Evolutionary conservation across 2,888 invertebrate species (phyloP).

Genomic region (Leptinotarsa haldemani): DNA sequence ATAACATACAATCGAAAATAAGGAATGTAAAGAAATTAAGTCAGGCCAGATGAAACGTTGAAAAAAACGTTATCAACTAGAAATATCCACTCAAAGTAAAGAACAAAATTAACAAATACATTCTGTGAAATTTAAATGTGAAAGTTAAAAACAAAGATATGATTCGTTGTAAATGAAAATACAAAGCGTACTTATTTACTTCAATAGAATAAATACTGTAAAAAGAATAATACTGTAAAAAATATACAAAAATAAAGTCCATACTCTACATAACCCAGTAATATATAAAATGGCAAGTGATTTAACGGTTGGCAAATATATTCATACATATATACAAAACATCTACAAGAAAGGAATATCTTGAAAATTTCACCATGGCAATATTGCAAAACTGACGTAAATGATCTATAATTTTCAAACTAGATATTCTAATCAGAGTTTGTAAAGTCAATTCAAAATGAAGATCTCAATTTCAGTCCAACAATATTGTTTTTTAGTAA

Average conservation of each 20-base stretch:
- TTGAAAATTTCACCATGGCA: slow-evolving; percentile 25
- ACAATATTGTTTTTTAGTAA: not conserved
- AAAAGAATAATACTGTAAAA: slow-evolving; percentile 58
- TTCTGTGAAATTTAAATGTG: slow-evolving; percentile 16
- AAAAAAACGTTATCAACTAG: slow-evolving; percentile 2
- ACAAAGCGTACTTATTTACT: slow-evolving; percentile 50
- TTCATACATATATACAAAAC: slow-evolving; percentile 60
- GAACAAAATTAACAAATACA: slow-evolving; percentile 18
- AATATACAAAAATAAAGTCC: slow-evolving; percentile 57
- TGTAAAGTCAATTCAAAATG: no score
- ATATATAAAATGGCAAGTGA: slow-evolving; percentile 55
- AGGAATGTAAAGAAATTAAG: slow-evolving; percentile 41
- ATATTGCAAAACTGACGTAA: not conserved
- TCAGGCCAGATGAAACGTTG: slow-evolving; percentile 11
- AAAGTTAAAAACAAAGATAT: slow-evolving; percentile 29
- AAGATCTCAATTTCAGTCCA: no score
- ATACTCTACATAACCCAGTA: slow-evolving; percentile 48
- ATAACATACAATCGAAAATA: slow-evolving; percentile 31
- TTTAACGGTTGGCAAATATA: slow-evolving; percentile 55
- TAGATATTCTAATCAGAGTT: no score
- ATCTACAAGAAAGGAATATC: slow-evolving; percentile 51
- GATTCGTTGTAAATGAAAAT: slow-evolving; percentile 48
- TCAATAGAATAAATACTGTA: slow-evolving; percentile 55
- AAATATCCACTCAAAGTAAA: not conserved
- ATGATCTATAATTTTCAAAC: not conserved